phyloP scores from a whole-genome alignment of 2,888 invertebrate genomes.

The Junonia oenone region DNA sequence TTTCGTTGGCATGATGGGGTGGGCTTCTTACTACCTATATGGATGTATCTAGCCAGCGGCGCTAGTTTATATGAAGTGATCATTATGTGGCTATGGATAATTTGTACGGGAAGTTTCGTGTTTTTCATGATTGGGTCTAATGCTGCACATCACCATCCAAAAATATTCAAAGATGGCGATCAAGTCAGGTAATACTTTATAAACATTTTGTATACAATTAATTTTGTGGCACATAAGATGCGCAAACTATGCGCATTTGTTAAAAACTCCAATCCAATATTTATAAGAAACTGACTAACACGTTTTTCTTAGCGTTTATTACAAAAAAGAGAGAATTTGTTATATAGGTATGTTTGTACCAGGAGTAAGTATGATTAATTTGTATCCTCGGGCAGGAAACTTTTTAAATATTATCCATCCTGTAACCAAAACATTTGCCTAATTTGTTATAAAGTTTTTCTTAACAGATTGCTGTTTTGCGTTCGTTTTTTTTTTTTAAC shows the following conservation, averaged over 20 bases:
- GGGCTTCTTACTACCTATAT: constrained; percentile 57
- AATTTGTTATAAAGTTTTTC: constrained; percentile 11
- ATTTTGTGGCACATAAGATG: no score
- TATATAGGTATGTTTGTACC: no score
- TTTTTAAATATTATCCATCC: constrained; percentile 13
- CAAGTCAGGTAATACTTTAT: constrained; percentile 70
- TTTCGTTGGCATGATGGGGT: constrained; percentile 56
- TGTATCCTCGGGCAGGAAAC: constrained; percentile 1
- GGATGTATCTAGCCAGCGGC: constrained; percentile 61
- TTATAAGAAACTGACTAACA: no score
- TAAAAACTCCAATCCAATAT: no score
- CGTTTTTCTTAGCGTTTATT: no score
- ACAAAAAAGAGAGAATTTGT: not conserved
- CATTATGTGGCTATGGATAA: constrained; percentile 78
- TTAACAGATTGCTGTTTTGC: not conserved
- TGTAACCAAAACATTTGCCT: constrained; percentile 10
- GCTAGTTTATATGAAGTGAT: constrained; percentile 49
- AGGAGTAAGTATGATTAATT: constrained; percentile 1
- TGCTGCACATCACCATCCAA: constrained; percentile 90
- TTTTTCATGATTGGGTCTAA: constrained; percentile 84
- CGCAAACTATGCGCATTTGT: no score
- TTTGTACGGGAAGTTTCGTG: constrained; percentile 77
- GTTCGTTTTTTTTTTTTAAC: not conserved
- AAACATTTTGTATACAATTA: not conserved
- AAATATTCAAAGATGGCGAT: constrained; percentile 90